A percentile compares a stretch with the other conserved stretches of the same genome.
Evolutionary conservation across 1,140 invertebrate genomes (phyloP).

Genomic region (Diorhabda elongata): DNA sequence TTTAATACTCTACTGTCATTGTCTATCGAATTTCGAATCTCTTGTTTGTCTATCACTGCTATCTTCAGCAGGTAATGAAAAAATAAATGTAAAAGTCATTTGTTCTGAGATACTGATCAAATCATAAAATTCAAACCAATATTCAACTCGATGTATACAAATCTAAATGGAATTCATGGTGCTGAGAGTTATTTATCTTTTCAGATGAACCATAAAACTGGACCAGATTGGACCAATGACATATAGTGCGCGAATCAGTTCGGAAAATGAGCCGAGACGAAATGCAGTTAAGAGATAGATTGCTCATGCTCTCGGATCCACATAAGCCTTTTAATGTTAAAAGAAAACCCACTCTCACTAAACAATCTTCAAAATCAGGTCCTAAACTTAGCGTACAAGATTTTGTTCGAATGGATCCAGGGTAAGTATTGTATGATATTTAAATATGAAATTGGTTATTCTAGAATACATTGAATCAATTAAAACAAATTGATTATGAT

Average conservation of each 20-base stretch:
- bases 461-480: not conserved
- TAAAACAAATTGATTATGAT: not conserved
- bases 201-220: not conserved
- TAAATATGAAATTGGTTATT: not conserved
- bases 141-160: too few relatives aligned
- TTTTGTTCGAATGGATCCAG: slow-evolving; percentile 45
- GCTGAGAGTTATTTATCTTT: not conserved
- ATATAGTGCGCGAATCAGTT: not conserved
- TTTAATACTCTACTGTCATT: too few relatives aligned
- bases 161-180: too few relatives aligned
- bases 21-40: too few relatives aligned
- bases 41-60: too few relatives aligned
- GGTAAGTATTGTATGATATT: slow-evolving; percentile 16
- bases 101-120: too few relatives aligned
- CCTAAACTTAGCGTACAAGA: slow-evolving; percentile 44
- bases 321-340: slow-evolving; percentile 44
- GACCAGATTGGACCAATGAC: not conserved
- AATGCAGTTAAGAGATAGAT: slow-evolving; percentile 39
- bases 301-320: slow-evolving; percentile 36
- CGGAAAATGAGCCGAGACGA: slow-evolving; percentile 40
- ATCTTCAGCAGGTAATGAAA: too few relatives aligned
- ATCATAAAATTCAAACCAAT: too few relatives aligned
- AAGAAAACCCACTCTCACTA: slow-evolving; percentile 34
- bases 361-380: slow-evolving; percentile 31
- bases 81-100: too few relatives aligned